Base-by-base conservation (phyloP, 2,113 vertebrate species). In the Pollachius pollachius region DNA sequence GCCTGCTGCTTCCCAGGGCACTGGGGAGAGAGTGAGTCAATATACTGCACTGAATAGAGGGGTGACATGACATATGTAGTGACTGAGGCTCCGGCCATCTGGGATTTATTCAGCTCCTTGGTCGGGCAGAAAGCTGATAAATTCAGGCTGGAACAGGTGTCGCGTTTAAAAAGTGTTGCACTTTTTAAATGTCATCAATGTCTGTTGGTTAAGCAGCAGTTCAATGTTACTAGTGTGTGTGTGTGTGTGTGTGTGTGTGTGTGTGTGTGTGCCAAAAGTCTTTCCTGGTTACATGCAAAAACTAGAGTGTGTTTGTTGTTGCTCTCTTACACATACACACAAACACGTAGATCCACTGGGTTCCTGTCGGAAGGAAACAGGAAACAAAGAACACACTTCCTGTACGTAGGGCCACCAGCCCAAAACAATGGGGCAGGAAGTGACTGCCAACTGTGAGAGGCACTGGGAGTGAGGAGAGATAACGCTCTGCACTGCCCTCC, bases 281-380 rank as follows among this genome's bases (percentile, higher is more conserved):
- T 82, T 84, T 88, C 87, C 82, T 88, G 79, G 82, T 80, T 68
- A 78, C 78, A 76, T 65, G 68, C 77, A 79, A 84, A 72, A 52
- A 72, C 85, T 70, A 76, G 74, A 70, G 66, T 15, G 0, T 59
- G 75, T 48, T 48, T 72, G 80, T 84, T 81, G 79, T 66, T 37
- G 64, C 54, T 7, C 16, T 57, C 41, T 11, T 9, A 48, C 41
- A 48, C 41, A 13, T 9, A 48, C 41, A 48, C 41, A 48, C 41
- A 48, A 7, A 48, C 41, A 48, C 41, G 11, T 58, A 69, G 64
- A 61, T 73, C 69, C 41, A 13, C 63, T 27, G 21, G 54, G 54
- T n/a, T 57, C 54, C 54, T 16, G 5, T 13, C 17, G 54, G 54
- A 57, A 17, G 54, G 54, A 57, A n/a, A 57, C 15, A n/a, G 54